phyloP scores from a whole-genome alignment of 2,888 invertebrate species.

The Ptilodon capucinus region DNA sequence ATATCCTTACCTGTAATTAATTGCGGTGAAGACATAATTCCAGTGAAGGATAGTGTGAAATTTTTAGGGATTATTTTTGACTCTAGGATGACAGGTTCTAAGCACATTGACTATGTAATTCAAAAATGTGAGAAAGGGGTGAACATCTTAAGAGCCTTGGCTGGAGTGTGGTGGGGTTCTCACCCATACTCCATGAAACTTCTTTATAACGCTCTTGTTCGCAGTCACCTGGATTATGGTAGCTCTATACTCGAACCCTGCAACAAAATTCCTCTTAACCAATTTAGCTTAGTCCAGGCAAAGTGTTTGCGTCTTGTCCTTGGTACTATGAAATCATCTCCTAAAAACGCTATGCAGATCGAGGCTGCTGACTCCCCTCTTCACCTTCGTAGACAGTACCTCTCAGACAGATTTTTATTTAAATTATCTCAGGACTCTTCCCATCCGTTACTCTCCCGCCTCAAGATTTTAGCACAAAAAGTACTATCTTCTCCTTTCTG shows the following conservation, averaged over 20 bases:
- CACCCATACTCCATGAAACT: constrained; percentile 6
- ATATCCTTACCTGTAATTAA: constrained; percentile 5
- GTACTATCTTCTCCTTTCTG: too few relatives aligned
- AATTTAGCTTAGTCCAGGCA: background rate
- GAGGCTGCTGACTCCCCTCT: constrained; percentile 1
- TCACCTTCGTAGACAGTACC: background rate
- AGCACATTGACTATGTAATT: constrained; percentile 9
- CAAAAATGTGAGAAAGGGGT: constrained; percentile 21
- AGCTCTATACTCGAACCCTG: background rate
- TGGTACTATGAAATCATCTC: background rate
- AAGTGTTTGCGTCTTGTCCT: constrained; percentile 1
- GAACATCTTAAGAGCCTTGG: constrained; percentile 13
- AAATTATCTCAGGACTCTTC: too few relatives aligned
- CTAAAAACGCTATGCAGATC: background rate
- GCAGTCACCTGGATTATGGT: constrained; percentile 6
- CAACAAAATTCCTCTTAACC: background rate
- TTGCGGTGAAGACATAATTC: background rate
- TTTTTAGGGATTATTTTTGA: constrained; percentile 24
- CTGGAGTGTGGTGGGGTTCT: constrained; percentile 15
- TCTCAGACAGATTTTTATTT: background rate
- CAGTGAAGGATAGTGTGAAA: constrained; percentile 5
- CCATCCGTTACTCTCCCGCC: too few relatives aligned
- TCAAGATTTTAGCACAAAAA: too few relatives aligned
- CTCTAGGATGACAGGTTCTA: constrained; percentile 7
- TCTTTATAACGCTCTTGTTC: constrained; percentile 7